Conservation (phyloP, 2,888 invertebrate genomes). For the Epirrhoe tristata region DNA sequence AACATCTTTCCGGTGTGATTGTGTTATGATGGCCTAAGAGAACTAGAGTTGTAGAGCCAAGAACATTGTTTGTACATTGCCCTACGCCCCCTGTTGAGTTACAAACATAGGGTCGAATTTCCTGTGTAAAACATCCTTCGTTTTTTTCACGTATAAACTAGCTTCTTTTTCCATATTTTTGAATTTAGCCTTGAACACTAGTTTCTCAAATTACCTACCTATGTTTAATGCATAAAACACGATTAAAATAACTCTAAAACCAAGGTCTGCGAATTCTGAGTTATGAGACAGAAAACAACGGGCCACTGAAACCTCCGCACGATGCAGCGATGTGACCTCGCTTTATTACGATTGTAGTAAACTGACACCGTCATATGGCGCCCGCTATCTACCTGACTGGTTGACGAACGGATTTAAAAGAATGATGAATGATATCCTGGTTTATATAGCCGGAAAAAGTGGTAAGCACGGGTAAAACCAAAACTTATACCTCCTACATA, state of each 20-base stretch:
- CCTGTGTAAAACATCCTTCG: no score
- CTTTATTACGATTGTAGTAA: not conserved
- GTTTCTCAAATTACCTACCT: not conserved
- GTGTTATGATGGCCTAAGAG: no score
- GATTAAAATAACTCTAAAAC: conserved; percentile 8
- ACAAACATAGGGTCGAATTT: no score
- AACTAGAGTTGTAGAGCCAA: no score
- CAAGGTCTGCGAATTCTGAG: conserved; percentile 18
- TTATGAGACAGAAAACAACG: conserved; percentile 24
- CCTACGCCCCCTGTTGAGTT: no score
- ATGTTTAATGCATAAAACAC: conserved; percentile 2
- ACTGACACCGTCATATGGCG: not conserved
- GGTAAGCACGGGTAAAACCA: no score
- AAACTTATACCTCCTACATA: no score
- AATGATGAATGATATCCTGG: no score
- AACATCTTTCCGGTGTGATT: no score
- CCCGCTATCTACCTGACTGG: not conserved
- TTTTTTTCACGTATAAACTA: not conserved
- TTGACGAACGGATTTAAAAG: no score
- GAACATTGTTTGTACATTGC: no score
- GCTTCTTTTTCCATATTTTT: not conserved
- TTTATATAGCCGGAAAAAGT: no score
- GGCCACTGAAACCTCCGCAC: conserved; percentile 14
- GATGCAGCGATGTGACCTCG: conserved; percentile 44
- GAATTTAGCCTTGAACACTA: not conserved